These are phyloP conservation scores for Rhamnusium bicolor DNA, from an alignment of 2,888 invertebrate genomes.

Conservation along the genomic window DNA sequence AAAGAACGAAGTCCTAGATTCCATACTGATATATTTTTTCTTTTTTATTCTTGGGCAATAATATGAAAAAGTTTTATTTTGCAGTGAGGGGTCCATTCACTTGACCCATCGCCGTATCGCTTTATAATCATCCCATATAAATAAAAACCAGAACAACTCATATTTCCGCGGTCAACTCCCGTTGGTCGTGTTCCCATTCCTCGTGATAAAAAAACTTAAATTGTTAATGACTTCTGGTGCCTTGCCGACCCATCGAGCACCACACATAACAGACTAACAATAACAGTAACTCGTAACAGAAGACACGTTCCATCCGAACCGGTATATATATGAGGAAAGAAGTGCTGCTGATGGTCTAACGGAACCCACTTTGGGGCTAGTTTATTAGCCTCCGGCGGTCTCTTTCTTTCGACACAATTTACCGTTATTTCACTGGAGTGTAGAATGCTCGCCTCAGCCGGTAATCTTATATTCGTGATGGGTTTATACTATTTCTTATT, in stretches of 20 bases:
- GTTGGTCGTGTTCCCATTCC: conserved; percentile 3
- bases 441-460: background rate
- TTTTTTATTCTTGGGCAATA: no score
- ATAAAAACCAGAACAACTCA: conserved; percentile 2
- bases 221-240: conserved; percentile 26
- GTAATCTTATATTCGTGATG: background rate
- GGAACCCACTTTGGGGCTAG: conserved; percentile 22
- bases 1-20: no score
- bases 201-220: conserved; percentile 12
- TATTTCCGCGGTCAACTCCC: conserved; percentile 5
- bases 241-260: conserved; percentile 16
- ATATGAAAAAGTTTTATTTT: no score
- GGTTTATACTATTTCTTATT: background rate
- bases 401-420: conserved; percentile 12
- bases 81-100: no score
- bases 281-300: conserved; percentile 17
- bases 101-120: no score
- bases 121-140: background rate
- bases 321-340: conserved; percentile 7
- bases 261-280: background rate
- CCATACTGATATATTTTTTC: no score
- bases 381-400: background rate
- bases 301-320: conserved; percentile 12
- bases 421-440: conserved; percentile 15
- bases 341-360: conserved; percentile 21